Evolutionary conservation across 2,113 vertebrate genomes (phyloP), one percentile per base, ranked within the genome.

Genomic region (Sapayoa aenigma): DNA sequence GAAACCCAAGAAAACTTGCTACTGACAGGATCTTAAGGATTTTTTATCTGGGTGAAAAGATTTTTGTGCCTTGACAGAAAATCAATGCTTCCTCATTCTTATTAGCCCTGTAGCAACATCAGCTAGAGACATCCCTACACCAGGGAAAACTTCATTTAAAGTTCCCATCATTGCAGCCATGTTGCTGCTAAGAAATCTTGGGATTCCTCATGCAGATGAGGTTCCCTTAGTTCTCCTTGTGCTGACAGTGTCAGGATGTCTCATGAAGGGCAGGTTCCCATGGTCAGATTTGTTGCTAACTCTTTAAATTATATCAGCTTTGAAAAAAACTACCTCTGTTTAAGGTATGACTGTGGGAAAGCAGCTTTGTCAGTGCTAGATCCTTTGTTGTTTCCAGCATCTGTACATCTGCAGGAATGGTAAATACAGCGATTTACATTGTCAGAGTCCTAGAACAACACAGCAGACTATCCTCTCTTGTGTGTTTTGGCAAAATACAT

Each of bases 11-110:
- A 63, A 74, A 91, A 53, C 46, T 88, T 22, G 1, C 14, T 80
- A 4, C 60, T 83, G 79, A 44, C 78, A 73, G 42, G 35, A 68
- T 84, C 68, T 41, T 52, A 52, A 71, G 82, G 84, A 41, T 75
- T 94, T 93, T 95, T 89, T 78, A 49, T 42, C 60, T 53, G 84
- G 37, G 58, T 86, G 83, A 73, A 66, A 82, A 85, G 77, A 72
- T 66, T 87, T 89, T 72, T 83, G 78, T 90, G 59, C 47, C 81
- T 69, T 94, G 94, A 69, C 87, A 80, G 95, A 84, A 95, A 95
- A 95, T 96, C 84, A 91, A 78, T 94, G 67, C 42, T 77, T 87
- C 84, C 79, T 86, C 79, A 52, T 86, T 93, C 94, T 93, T 74
- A 49, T 85, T 93, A 86, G 67, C 42, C n/a, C 53, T 85, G 46